A percentile compares a stretch with the other conserved stretches of the same genome.
phyloP scores from a whole-genome alignment of 2,888 invertebrate species.

The Drosophila cognata region DNA sequence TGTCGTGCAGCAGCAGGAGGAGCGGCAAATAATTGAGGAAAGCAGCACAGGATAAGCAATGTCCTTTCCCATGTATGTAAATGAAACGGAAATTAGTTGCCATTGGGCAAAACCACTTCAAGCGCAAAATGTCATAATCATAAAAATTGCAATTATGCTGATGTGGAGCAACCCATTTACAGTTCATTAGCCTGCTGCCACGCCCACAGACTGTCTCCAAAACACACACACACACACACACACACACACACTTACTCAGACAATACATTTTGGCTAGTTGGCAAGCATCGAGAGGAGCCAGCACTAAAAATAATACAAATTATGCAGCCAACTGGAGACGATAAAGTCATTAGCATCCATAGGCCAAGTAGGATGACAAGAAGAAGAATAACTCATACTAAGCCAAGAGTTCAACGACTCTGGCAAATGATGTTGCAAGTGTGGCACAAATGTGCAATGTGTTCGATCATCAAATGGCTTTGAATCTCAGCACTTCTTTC shows the following conservation, averaged over 20 bases:
- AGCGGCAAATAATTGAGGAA: neutral
- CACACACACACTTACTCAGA: neutral
- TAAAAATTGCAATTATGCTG: conserved; percentile 74
- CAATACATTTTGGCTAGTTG: conserved; percentile 40
- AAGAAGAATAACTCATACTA: conserved; percentile 9
- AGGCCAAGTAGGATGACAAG: conserved; percentile 37
- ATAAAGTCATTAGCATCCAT: conserved; percentile 67
- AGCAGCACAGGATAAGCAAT: neutral
- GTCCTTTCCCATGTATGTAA: conserved; percentile 1
- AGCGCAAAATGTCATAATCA: conserved; percentile 66
- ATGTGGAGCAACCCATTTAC: conserved; percentile 56
- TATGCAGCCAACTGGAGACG: conserved; percentile 70
- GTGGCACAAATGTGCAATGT: conserved; percentile 8
- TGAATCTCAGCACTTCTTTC: neutral
- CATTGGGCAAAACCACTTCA: conserved; percentile 44
- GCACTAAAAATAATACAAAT: conserved; percentile 62
- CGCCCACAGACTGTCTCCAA: conserved; percentile 17
- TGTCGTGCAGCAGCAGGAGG: neutral
- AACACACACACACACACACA: conserved; percentile 16
- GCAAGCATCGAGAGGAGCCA: conserved; percentile 46
- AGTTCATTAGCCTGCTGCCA: conserved; percentile 70
- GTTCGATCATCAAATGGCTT: conserved; percentile 25
- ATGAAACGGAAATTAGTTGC: conserved; percentile 43
- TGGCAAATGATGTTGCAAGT: conserved; percentile 2
- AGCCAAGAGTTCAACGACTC: conserved; percentile 28